A percentile compares a stretch with the other conserved stretches of the same genome.
Conservation (phyloP, 2,888 invertebrate genomes). For the Perizoma affinitatum region DNA sequence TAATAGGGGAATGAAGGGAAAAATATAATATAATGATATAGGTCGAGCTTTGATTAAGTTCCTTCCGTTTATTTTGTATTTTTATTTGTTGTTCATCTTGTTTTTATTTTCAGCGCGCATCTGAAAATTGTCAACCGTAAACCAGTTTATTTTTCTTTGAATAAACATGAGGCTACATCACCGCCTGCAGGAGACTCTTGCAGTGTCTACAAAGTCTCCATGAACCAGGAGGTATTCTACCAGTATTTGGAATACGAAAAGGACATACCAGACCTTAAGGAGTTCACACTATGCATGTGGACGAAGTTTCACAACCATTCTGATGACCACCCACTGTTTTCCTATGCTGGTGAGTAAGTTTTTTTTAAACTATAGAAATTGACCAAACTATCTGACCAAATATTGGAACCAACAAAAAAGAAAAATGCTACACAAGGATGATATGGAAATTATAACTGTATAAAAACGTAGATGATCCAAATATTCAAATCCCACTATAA, state of each 20-base stretch:
- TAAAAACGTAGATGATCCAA: no score
- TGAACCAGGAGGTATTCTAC: slow-evolving; percentile 87
- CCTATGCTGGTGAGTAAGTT: slow-evolving; percentile 89
- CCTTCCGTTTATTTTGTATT: not conserved
- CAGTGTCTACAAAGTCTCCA: slow-evolving; percentile 88
- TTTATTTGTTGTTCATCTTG: not conserved
- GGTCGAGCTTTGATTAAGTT: no score
- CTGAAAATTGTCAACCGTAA: slow-evolving; percentile 69
- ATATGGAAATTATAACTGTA: no score
- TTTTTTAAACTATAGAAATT: not conserved
- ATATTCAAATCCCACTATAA: no score
- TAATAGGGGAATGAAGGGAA: no score
- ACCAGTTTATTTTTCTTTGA: slow-evolving; percentile 50
- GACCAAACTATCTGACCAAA: no score
- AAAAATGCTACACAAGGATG: no score
- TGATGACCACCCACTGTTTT: slow-evolving; percentile 92
- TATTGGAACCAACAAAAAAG: no score
- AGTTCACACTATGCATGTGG: slow-evolving; percentile 94
- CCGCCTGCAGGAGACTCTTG: slow-evolving; percentile 80
- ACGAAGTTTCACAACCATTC: slow-evolving; percentile 92
- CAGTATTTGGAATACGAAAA: slow-evolving; percentile 90
- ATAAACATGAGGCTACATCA: slow-evolving; percentile 44
- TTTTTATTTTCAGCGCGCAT: slow-evolving; percentile 51
- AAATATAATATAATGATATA: no score
- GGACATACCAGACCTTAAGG: slow-evolving; percentile 89